Evolutionary conservation across 1,140 invertebrate species (phyloP), one percentile per base, ranked within the genome.

Genomic region (Drosophila kepulauana): DNA sequence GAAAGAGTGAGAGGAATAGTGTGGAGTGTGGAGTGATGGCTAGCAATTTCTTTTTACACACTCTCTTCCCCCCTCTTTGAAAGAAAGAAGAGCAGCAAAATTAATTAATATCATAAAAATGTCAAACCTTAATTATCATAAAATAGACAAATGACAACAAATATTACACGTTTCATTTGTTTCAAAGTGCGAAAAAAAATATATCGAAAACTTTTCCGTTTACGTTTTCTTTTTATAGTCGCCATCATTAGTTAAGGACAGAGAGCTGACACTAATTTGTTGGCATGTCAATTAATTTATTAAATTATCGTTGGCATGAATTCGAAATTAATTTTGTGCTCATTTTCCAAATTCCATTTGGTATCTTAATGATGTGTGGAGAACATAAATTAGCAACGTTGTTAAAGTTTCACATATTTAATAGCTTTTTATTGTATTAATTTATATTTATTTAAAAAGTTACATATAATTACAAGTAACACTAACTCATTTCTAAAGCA

Each of bases 21-120:
- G 20, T 25, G 20, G 41, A n/a, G 38, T 30, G 28, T 6, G 56
- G 10, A 56, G 58, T 49, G 51, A 57, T 46, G 45, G 58, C 25
- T 3, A 28, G 59, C 59, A 51, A 25, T 76, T 63, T 69, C 56
- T 75, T 69, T 74, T 74, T 49, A 69, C 71, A 69, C 71, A 38
- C 35, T 8, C 7, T 7, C 7, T 20, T 74, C 41, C 10, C 2
- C 7, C 10, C 2, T 20, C 1, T 25, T 25, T 25, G 20, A 25
- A 25, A 25, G 20, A 25, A 25, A 25, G 20, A 25, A 25, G 0
- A 48, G 30, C 71, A 79, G 85, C 85, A 88, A 88, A 25, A 89
- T 76, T 82, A 88, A 88, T 88, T 89, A 89, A 88, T 88, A 88
- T 85, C 85, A 84, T 88, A 79, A 88, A 88, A 84, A 81, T 79